Base-by-base conservation (phyloP, 2,113 vertebrate species). In the Pipa parva region DNA sequence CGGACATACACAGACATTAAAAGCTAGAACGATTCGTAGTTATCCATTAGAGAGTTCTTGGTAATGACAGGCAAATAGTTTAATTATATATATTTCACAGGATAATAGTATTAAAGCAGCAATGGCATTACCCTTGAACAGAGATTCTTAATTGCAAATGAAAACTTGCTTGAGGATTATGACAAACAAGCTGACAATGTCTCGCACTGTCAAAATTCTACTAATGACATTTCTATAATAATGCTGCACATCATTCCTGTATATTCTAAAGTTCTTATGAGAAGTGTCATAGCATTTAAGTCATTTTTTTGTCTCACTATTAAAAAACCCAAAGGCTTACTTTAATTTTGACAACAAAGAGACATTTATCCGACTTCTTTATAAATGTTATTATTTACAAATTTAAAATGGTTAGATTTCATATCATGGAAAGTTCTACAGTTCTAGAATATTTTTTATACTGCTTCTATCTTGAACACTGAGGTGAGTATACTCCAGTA, bases 151-250 rank as follows among this genome's bases (percentile, higher is more conserved):
- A 50, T 33, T n/a, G 20, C 60, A 63, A 63, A 63, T 29, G 31
- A 36, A 63, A 62, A 28, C 17, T 15, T 33, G 8, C 48, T 49
- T 26, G 24, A 8, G 18, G 21, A 29, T 46, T 46, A 46, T 56
- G 42, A 3, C 11, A 6, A 45, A 45, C 50, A 28, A 42, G 17
- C 24, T 24, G 50, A 50, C 62, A 39, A 26, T 20, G 8, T 29
- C 49, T 28, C 11, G 28, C 22, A 45, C 18, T 20, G 17, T 20
- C 36, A 15, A 49, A 18, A 25, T 42, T 64, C 22, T 12, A 7
- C 37, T 65, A 56, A 45, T 65, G 63, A 65, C 15, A 65, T 31
- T 31, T 46, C 39, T 17, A 48, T 56, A 46, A 57, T 57, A 24
- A 52, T n/a, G 37, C 63, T 45, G 22, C 4, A 24, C 36, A 29